Percentiles rank a stretch among this genome's conserved stretches.
phyloP scores from a whole-genome alignment of 2,797 vertebrate genomes.

The Lindbergichthys nudifrons region DNA sequence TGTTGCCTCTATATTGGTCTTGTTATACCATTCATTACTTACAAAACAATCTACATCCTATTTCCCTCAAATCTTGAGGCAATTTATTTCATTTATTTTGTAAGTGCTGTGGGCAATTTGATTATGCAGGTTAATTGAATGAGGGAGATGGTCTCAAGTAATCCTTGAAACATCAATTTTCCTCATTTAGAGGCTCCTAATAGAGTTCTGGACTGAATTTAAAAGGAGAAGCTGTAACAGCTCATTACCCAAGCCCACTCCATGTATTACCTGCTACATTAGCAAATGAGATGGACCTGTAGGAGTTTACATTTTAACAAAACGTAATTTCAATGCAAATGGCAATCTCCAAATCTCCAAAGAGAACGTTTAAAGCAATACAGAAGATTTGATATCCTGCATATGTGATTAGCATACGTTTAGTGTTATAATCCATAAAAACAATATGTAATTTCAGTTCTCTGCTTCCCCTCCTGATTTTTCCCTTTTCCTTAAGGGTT shows the following conservation, averaged over 20 bases:
- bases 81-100: slow-evolving; percentile 6
- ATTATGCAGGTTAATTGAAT: background rate
- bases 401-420: no score
- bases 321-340: background rate
- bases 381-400: background rate
- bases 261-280: background rate
- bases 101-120: background rate
- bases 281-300: background rate
- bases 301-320: no score
- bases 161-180: background rate
- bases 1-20: background rate
- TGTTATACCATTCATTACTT: background rate
- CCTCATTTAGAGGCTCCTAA: background rate
- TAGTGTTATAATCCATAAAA: background rate
- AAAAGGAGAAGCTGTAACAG: slow-evolving; percentile 3
- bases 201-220: slow-evolving; percentile 11
- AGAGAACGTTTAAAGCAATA: background rate
- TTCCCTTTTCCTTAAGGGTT: background rate
- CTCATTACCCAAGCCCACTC: background rate
- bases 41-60: background rate
- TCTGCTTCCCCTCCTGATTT: background rate
- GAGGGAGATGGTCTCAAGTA: background rate
- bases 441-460: background rate
- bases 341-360: background rate
- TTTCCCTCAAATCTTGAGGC: background rate